phyloP scores from a whole-genome alignment of 2,797 vertebrate genomes.

The Sebastiscus albofasciatus region DNA sequence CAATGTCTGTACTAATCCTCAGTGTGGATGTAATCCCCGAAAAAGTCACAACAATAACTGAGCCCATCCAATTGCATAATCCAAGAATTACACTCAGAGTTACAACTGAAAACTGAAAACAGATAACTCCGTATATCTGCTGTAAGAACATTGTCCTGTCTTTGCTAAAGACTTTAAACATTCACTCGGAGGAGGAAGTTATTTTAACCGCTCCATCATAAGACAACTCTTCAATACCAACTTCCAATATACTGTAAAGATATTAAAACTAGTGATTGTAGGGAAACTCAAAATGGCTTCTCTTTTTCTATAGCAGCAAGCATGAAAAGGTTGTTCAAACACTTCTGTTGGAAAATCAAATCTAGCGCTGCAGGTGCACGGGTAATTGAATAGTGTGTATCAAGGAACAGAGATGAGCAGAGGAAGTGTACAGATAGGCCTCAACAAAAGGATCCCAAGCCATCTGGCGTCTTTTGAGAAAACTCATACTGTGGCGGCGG shows the following conservation, averaged over 20 bases:
- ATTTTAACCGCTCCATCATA: conserved; percentile 15
- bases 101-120: conserved; percentile 31
- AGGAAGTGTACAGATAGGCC: conserved; percentile 53
- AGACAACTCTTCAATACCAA: conserved; percentile 9
- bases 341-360: conserved; percentile 47
- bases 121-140: conserved; percentile 5
- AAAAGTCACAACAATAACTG: conserved; percentile 58
- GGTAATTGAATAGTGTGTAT: conserved; percentile 69
- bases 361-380: conserved; percentile 58
- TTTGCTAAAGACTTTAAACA: conserved; percentile 47
- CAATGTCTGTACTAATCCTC: conserved; percentile 60
- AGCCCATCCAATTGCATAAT: conserved; percentile 51
- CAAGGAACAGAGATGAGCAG: conserved; percentile 60
- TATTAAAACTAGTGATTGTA: conserved; percentile 13
- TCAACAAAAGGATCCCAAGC: conserved; percentile 65
- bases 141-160: conserved; percentile 16
- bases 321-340: conserved; percentile 50
- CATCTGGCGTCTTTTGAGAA: conserved; percentile 77
- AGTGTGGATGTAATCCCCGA: conserved; percentile 59
- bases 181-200: conserved; percentile 2
- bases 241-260: conserved; percentile 33
- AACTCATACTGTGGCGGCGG: conserved; percentile 34
- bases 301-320: conserved; percentile 50
- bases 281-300: conserved; percentile 32
- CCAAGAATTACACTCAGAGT: conserved; percentile 46